Evolutionary conservation across 2,113 vertebrate genomes (phyloP), one percentile per base, ranked within the genome.

Genomic region (Upupa epops): DNA sequence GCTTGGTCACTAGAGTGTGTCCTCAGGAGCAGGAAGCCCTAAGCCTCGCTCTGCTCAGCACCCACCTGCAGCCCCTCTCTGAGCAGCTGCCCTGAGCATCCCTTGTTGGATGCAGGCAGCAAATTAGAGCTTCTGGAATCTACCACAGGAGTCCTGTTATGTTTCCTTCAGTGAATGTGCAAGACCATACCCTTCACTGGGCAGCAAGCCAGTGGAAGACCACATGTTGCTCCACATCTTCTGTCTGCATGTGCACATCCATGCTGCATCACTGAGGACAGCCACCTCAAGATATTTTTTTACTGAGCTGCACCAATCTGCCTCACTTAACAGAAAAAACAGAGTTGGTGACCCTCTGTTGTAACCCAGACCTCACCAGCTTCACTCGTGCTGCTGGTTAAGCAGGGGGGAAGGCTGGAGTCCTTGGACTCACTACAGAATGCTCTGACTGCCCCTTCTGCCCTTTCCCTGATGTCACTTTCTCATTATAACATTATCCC

Each of bases 401-500:
- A 72, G 64, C 63, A 63, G 70, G 11, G 63, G 42, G n/a, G 49
- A 36, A 6, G 36, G 51, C 32, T 46, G 73, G 46, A 90, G 80
- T 19, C 31, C 70, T 54, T 2, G 3, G 80, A 40, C 60, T 60
- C 52, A 7, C 24, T 3, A 40, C 34, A 31, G 45, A 55, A 63
- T 2, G 6, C 45, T 34, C 77, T 91, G 74, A 64, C 60, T 84
- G 90, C 71, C 88, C 88, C 82, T 76, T 91, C 89, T 89, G 78
- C 86, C 93, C 90, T 92, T 91, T 92, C 69, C 84, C 84, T 83
- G 79, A 90, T 94, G 95, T 90, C 87, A 89, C 89, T 93, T 95
- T 96, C 89, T 94, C 85, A 87, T 95, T 94, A 95, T 93, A 89
- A 96, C 92, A 94, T 93, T 91, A 96, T 87, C 90, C 52, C 56